phyloP scores from a whole-genome alignment of 2,113 vertebrate genomes.

The Conger conger region DNA sequence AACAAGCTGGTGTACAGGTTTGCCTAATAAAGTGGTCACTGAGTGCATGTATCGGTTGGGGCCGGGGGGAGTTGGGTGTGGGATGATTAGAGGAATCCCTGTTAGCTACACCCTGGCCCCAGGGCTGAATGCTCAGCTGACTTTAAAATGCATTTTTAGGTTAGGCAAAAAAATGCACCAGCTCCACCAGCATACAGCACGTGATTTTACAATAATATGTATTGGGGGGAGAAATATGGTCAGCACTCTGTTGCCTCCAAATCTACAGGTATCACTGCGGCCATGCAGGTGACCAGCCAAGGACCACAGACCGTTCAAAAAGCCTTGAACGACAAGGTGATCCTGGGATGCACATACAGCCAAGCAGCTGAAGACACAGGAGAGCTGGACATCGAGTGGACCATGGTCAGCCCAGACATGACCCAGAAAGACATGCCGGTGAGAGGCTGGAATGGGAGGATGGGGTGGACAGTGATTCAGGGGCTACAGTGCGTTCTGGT shows the following conservation, averaged over 20 bases:
- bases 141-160: background rate
- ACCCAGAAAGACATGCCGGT: constrained; percentile 73
- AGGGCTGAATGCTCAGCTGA: background rate
- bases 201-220: background rate
- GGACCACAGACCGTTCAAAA: constrained; percentile 74
- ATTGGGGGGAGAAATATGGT: background rate
- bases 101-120: background rate
- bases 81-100: background rate
- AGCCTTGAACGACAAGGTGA: constrained; percentile 68
- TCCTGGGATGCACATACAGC: constrained; percentile 78
- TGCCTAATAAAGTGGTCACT: too few relatives aligned
- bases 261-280: constrained; percentile 43
- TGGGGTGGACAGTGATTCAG: background rate
- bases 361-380: constrained; percentile 70
- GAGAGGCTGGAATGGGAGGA: constrained; percentile 22
- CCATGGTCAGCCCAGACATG: constrained; percentile 76
- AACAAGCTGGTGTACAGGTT: too few relatives aligned
- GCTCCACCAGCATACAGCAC: background rate
- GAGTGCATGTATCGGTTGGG: background rate
- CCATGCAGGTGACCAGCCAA: constrained; percentile 61
- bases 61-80: background rate
- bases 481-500: background rate
- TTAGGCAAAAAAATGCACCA: too few relatives aligned
- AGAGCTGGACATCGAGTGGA: constrained; percentile 84
- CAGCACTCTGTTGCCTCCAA: constrained; percentile 5